Evolutionary conservation across 2,113 vertebrate genomes (phyloP).

Genomic region (Nesogale talazaci): DNA sequence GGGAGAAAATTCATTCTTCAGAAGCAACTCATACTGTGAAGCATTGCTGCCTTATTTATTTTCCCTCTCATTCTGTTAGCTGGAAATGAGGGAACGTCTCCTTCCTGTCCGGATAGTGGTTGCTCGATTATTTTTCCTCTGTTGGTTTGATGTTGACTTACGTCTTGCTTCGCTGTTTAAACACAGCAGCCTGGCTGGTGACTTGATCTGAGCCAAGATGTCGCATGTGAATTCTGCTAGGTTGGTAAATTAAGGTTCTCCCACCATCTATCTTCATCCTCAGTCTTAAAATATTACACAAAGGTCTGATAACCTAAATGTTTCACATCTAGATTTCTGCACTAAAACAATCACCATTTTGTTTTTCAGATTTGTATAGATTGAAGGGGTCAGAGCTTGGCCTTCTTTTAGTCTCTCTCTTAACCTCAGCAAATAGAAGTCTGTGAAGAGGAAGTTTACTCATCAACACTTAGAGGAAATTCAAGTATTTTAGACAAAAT

Average conservation of each 20-base stretch:
- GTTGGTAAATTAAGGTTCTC: neutral
- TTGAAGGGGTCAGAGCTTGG: neutral
- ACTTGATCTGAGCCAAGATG: conserved; percentile 22
- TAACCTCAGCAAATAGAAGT: conserved; percentile 6
- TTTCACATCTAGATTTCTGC: neutral
- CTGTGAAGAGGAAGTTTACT: neutral
- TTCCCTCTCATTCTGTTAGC: neutral
- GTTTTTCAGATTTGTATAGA: neutral
- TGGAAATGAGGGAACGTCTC: neutral
- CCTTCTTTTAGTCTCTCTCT: neutral
- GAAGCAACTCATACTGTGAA: neutral
- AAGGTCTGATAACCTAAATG: neutral
- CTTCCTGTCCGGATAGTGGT: neutral
- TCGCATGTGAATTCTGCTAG: conserved; percentile 17
- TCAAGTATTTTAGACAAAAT: neutral
- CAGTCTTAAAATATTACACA: conserved; percentile 13
- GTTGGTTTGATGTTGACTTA: conserved; percentile 43
- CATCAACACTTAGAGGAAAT: conserved; percentile 8
- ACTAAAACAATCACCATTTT: neutral
- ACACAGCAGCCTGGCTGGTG: neutral
- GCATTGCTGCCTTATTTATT: neutral
- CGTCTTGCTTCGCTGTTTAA: neutral
- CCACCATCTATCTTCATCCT: neutral
- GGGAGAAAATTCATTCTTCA: neutral
- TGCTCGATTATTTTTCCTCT: conserved; percentile 43